Evolutionary conservation across 2,113 vertebrate genomes (phyloP).

Genomic region (Corydoras sp.): DNA sequence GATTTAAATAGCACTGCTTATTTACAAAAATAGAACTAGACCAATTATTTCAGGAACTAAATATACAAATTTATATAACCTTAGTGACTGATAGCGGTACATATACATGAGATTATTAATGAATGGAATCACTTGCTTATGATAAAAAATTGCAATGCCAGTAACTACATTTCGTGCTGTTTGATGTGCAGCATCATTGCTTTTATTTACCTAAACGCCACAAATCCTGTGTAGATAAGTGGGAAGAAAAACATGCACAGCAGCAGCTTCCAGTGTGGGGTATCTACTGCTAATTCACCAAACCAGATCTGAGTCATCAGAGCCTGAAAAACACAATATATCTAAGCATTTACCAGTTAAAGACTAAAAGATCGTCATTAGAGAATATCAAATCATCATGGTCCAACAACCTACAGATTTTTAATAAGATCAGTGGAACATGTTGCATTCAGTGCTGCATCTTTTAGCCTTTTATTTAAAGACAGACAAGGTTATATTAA

Average conservation of each 20-base stretch:
- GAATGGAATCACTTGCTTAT: background rate
- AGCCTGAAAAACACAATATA: slow-evolving; percentile 61
- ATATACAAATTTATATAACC: too few relatives aligned
- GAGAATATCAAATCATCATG: too few relatives aligned
- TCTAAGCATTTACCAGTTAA: background rate
- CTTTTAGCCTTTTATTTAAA: too few relatives aligned
- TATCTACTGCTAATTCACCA: slow-evolving; percentile 84
- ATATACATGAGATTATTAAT: background rate
- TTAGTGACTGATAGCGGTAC: too few relatives aligned
- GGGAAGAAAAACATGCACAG: slow-evolving; percentile 79
- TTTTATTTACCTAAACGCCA: slow-evolving; percentile 77
- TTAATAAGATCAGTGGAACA: too few relatives aligned
- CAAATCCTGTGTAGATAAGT: slow-evolving; percentile 75
- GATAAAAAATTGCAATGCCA: background rate
- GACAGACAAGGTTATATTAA: too few relatives aligned
- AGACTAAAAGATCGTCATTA: too few relatives aligned
- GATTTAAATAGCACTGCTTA: too few relatives aligned
- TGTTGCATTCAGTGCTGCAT: too few relatives aligned
- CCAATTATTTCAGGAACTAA: too few relatives aligned
- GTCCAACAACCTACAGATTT: too few relatives aligned
- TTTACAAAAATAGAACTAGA: too few relatives aligned
- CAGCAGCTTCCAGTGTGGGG: slow-evolving; percentile 73
- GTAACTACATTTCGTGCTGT: background rate
- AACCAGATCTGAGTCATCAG: slow-evolving; percentile 94
- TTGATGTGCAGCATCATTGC: background rate